Percentiles rank a stretch among this genome's conserved stretches.
Evolutionary conservation across 2,888 invertebrate species (phyloP).

Genomic region (Notodonta ziczac): DNA sequence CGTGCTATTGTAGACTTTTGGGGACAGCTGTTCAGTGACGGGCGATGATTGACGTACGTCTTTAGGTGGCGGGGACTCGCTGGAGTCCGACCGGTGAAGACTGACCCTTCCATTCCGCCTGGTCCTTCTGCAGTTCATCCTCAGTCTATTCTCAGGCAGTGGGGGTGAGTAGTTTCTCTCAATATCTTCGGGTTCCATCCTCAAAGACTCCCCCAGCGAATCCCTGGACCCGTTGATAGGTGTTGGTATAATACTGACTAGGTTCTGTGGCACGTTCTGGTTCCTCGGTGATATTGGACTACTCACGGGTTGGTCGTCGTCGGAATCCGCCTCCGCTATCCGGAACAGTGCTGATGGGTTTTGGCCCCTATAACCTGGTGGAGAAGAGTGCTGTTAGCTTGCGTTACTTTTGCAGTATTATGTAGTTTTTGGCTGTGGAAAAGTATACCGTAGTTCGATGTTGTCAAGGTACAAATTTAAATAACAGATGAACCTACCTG

Average conservation of each 20-base stretch:
- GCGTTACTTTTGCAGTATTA: background rate
- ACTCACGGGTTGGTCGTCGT: conserved; percentile 83
- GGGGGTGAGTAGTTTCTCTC: conserved; percentile 53
- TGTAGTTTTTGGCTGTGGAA: background rate
- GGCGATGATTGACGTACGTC: conserved; percentile 53
- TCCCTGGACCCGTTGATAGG: conserved; percentile 85
- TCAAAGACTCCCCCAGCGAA: conserved; percentile 65
- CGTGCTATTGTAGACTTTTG: conserved; percentile 61
- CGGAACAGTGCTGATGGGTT: conserved; percentile 73
- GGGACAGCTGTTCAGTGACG: conserved; percentile 48
- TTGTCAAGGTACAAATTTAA: background rate
- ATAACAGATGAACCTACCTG: conserved; percentile 66
- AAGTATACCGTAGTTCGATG: background rate
- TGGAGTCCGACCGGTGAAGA: conserved; percentile 68
- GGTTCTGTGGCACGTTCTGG: conserved; percentile 66
- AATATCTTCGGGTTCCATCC: conserved; percentile 58
- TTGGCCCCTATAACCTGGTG: conserved; percentile 75
- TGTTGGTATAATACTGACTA: conserved; percentile 84
- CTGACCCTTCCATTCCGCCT: conserved; percentile 63
- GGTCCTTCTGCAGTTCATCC: conserved; percentile 54
- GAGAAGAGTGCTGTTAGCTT: background rate
- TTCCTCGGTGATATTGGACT: conserved; percentile 71
- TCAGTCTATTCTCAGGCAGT: conserved; percentile 50
- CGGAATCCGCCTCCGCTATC: conserved; percentile 86
- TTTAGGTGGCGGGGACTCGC: conserved; percentile 72